Evolutionary conservation across 2,888 invertebrate species (phyloP), one percentile per base, ranked within the genome.

Genomic region (Mimumesa dahlbomi): DNA sequence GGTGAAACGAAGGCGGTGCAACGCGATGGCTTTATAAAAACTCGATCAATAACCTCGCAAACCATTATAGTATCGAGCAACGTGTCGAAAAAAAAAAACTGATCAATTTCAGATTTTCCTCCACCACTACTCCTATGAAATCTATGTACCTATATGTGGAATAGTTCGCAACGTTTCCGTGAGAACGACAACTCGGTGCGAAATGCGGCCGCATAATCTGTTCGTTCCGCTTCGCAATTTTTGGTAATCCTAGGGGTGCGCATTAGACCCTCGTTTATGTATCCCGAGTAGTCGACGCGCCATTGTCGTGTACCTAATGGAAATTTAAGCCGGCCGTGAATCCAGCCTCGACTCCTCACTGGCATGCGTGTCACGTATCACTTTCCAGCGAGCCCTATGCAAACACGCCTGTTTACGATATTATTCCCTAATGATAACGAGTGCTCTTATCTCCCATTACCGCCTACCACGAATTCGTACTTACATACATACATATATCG

Each of bases 321-420:
- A 82, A 85, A 85, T 85, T 83, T 83, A 81, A 85, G 82, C 82
- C 82, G 80, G 77, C 70, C 75, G 81, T 75, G 82, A 84, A 85
- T 87, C 80, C 79, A 82, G 77, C 79, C 78, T 79, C 80, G 77
- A 69, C 78, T 77, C 66, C 71, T 52, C 81, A 71, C 79, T 71
- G 79, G 82, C 82, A 87, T 87, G 87, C 88, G 85, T 87, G 88
- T 87, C 87, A 86, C 86, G 87, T 87, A 87, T 88, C 86, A 86
- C 86, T 88, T 86, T 83, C 84, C 83, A 75, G 65, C 78, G 66
- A 70, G 77, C 82, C 79, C 78, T 84, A 76, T 82, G 84, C 87
- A 87, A 88, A 88, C 86, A 87, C 81, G 77, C 75, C 83, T 87
- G 84, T 87, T 87, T 86, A 86, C 83, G 83, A 86, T 87, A 87